A percentile compares a stretch with the other conserved stretches of the same genome.
Evolutionary conservation across 37 sponge, comb jelly and placozoan genomes (phyloP).

Genomic region (Aplysina aerophoba): DNA sequence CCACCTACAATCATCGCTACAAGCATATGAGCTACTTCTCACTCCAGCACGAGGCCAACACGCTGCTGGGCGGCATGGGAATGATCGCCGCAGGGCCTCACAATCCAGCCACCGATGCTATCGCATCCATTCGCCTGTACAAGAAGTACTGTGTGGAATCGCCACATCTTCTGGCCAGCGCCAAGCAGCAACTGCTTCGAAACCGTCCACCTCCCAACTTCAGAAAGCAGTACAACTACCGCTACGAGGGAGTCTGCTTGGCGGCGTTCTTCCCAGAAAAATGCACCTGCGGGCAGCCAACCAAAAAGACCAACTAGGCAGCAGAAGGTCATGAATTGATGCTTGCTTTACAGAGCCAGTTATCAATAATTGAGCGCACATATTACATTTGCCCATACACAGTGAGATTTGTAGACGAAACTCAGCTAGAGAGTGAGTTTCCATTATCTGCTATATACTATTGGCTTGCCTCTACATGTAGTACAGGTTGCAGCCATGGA

Average conservation of each 20-base stretch:
- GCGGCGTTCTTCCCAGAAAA: conserved; percentile 44
- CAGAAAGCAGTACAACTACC: conserved; percentile 9
- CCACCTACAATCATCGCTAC: conserved; percentile 56
- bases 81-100: conserved; percentile 12
- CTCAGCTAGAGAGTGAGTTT: too few species aligned
- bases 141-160: conserved; percentile 44
- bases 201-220: too few species aligned
- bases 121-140: conserved; percentile 35
- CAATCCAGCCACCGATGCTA: conserved; percentile 37
- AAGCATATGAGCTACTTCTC: conserved; percentile 27
- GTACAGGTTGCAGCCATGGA: too few species aligned
- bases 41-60: conserved; percentile 53
- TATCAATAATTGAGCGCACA: too few species aligned
- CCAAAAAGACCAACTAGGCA: neutral
- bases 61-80: conserved; percentile 38
- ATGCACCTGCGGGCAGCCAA: conserved; percentile 56
- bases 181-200: conserved; percentile 16
- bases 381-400: too few species aligned
- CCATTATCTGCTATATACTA: too few species aligned
- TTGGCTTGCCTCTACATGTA: too few species aligned
- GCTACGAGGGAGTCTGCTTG: conserved; percentile 61
- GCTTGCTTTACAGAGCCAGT: too few species aligned
- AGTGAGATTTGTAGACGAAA: too few species aligned
- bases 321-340: too few species aligned
- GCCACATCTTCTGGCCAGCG: conserved; percentile 7